Evolutionary conservation across 2,113 vertebrate species (phyloP), one percentile per base, ranked within the genome.

Genomic region (Apus apus): DNA sequence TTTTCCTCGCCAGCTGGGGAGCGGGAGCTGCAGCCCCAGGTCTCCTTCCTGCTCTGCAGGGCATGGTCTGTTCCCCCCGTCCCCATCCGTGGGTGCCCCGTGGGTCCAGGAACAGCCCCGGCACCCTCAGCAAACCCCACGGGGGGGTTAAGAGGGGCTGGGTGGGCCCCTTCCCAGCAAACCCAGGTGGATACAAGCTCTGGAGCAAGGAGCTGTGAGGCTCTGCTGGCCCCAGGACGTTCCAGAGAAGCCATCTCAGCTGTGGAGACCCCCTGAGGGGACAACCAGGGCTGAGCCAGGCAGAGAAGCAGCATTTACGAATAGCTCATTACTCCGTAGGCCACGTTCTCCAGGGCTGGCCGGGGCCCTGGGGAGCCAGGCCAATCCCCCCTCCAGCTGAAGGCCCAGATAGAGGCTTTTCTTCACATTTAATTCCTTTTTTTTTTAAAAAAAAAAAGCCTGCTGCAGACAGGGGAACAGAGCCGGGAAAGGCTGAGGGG

Each of bases 391-490:
- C 64, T 83, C 80, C 10, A 56, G 45, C 38, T 26, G 40, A 75
- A 97, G 94, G 91, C 94, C 87, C 61, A 87, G 81, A 85, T 95
- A 78, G 46, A 90, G 75, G 45, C 65, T 77, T 74, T 48, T 66
- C 81, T 60, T 26, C 11, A 1, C 78, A 8, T 94, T 86, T 92
- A 90, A 90, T 96, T 96, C 78, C 10, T n/a, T n/a, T n/a, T n/a
- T n/a, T 74, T 90, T 88, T 96, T 84, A 90, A 95, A 96, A 95
- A 92, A 93, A 95, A 94, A 78, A 53, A 0, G 22, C 72, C 66
- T 38, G 82, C 81, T 51, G 71, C 88, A 13, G 0, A 13, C 66
- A n/a, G 58, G 26, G 46, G n/a, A 50, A 40, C 1, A 3, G 75
- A 91, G 85, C 61, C 66, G 36, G 66, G 61, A 46, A 34, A 17